phyloP scores from a whole-genome alignment of 2,888 invertebrate species.

The Chaetogeoica ovagalla region DNA sequence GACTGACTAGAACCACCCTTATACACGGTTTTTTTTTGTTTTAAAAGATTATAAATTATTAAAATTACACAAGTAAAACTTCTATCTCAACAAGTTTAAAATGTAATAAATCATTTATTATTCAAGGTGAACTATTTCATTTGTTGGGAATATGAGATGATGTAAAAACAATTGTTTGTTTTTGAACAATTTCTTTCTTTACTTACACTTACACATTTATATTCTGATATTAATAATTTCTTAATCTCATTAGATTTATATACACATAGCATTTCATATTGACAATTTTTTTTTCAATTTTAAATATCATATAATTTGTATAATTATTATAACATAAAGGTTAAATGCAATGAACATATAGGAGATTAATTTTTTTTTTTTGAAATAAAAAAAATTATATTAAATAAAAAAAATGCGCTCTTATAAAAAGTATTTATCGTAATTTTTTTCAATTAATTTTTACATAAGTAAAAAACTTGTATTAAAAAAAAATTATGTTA shows the following conservation, averaged over 20 bases:
- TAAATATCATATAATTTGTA: slow-evolving; percentile 50
- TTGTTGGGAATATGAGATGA: background rate
- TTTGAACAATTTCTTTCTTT: slow-evolving; percentile 25
- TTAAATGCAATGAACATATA: slow-evolving; percentile 52
- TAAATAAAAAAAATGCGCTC: slow-evolving; percentile 48
- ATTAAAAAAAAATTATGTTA: slow-evolving; percentile 48
- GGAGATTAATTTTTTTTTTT: slow-evolving; percentile 47
- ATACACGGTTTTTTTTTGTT: slow-evolving; percentile 20
- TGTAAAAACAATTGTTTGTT: background rate
- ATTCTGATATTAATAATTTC: slow-evolving; percentile 53
- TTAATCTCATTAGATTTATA: slow-evolving; percentile 50
- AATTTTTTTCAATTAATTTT: slow-evolving; percentile 47
- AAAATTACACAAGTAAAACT: slow-evolving; percentile 45
- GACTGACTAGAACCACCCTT: slow-evolving; percentile 52
- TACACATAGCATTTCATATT: slow-evolving; percentile 39
- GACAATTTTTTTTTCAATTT: slow-evolving; percentile 25
- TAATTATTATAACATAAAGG: slow-evolving; percentile 50
- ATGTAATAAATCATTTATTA: slow-evolving; percentile 14
- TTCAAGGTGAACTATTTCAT: slow-evolving; percentile 2
- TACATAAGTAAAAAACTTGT: slow-evolving; percentile 52
- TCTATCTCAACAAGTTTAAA: slow-evolving; percentile 39
- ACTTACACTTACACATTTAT: slow-evolving; percentile 48
- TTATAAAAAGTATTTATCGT: slow-evolving; percentile 51
- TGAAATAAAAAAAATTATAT: slow-evolving; percentile 38
- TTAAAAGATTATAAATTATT: slow-evolving; percentile 36